Conservation (phyloP, 2,888 invertebrate species). For the Pristionchus japonicus region DNA sequence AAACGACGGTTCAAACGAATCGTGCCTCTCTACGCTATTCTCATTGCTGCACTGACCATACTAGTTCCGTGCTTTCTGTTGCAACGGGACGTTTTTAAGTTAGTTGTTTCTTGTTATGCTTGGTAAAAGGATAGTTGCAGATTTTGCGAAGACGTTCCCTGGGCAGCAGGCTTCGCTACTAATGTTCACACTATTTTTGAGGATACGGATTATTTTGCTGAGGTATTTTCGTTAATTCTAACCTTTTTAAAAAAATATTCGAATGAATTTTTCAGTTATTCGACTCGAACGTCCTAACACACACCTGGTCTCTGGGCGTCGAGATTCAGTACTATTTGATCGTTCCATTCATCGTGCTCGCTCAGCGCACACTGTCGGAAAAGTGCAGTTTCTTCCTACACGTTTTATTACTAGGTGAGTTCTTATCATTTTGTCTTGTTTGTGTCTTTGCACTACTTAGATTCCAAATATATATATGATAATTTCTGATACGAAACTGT, state of each 20-base stretch:
- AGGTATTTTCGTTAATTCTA: neutral
- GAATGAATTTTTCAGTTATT: neutral
- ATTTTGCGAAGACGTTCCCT: neutral
- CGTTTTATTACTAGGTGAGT: neutral
- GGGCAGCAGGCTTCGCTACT: neutral
- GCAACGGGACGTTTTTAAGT: neutral
- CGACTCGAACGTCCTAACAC: constrained; percentile 32
- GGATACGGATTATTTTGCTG: neutral
- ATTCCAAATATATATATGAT: too few relatives aligned
- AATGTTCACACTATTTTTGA: neutral
- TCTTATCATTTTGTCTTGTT: too few relatives aligned
- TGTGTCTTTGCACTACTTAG: too few relatives aligned
- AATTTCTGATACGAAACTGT: too few relatives aligned
- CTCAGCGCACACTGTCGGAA: neutral
- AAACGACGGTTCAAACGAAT: neutral
- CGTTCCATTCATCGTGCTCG: neutral
- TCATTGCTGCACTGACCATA: neutral
- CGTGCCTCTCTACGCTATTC: neutral
- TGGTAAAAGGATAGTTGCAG: too few relatives aligned
- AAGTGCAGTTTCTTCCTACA: neutral
- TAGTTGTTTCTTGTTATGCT: neutral
- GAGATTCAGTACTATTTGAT: constrained; percentile 34
- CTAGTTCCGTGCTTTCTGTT: neutral
- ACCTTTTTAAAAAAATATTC: neutral
- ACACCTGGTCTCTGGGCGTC: constrained; percentile 36